Evolutionary conservation across 2,797 vertebrate species (phyloP).

Genomic region (Clarias pachynema): DNA sequence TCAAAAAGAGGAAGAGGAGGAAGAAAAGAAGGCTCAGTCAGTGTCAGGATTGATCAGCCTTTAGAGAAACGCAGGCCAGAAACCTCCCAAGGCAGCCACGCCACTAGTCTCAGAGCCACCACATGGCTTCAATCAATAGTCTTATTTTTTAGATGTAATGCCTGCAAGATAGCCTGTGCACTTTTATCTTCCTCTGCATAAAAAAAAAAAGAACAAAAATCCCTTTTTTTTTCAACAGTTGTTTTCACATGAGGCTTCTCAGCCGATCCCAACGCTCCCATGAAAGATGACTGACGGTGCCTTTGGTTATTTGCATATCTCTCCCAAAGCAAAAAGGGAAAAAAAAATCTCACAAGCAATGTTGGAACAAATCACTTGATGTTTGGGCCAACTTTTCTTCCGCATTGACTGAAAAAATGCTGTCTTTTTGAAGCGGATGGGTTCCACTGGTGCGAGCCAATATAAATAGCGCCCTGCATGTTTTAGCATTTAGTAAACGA

Average conservation of each 20-base stretch:
- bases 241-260: conserved; percentile 57
- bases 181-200: conserved; percentile 55
- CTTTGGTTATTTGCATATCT: conserved; percentile 66
- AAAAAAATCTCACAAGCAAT: conserved; percentile 66
- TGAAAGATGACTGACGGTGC: conserved; percentile 67
- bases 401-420: conserved; percentile 58
- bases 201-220: conserved; percentile 30
- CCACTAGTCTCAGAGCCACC: conserved; percentile 51
- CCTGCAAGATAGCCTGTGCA: conserved; percentile 16
- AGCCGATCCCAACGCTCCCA: conserved; percentile 64
- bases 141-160: conserved; percentile 51
- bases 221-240: background rate
- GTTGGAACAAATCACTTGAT: conserved; percentile 62
- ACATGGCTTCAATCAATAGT: conserved; percentile 68
- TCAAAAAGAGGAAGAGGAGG: conserved; percentile 65
- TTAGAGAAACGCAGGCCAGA: conserved; percentile 71
- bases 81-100: conserved; percentile 59
- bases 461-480: conserved; percentile 42
- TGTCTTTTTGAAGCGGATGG: conserved; percentile 40
- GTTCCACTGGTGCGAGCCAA: conserved; percentile 41
- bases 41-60: conserved; percentile 77
- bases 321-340: conserved; percentile 26
- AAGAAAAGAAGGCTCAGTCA: conserved; percentile 64
- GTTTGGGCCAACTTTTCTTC: conserved; percentile 62
- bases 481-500: conserved; percentile 12